Conservation (phyloP, 2,797 vertebrate genomes). For the Microhierax caerulescens region DNA sequence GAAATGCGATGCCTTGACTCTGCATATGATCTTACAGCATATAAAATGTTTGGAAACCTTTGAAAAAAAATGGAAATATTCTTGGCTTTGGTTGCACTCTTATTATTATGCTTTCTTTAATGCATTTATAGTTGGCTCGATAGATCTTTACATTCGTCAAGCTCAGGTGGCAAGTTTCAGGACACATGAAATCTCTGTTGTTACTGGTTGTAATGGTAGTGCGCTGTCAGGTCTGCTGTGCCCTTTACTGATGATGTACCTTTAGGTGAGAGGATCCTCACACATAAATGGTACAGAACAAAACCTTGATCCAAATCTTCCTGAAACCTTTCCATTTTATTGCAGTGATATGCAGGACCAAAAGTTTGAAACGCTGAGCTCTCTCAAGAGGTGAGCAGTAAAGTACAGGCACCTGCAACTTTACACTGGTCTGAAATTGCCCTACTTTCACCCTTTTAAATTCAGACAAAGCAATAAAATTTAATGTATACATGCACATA, state of each 20-base stretch:
- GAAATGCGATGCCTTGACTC: conserved; percentile 18
- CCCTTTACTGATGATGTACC: background rate
- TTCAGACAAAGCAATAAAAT: conserved; percentile 48
- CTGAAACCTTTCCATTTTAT: background rate
- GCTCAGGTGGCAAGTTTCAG: background rate
- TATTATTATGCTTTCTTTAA: conserved; percentile 30
- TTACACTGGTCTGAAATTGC: background rate
- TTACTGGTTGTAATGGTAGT: background rate
- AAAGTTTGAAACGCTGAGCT: background rate
- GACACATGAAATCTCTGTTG: background rate
- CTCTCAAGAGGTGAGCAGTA: background rate
- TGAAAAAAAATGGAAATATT: background rate
- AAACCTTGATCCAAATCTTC: background rate
- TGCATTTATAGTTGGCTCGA: background rate
- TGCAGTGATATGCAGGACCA: background rate
- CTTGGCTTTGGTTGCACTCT: conserved; percentile 1
- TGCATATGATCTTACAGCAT: background rate
- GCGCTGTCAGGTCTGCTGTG: background rate
- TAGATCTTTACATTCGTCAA: background rate
- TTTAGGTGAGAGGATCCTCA: background rate
- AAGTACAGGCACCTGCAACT: conserved; percentile 3
- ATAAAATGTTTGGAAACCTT: conserved; percentile 43
- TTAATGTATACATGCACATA: conserved; percentile 5
- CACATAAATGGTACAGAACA: background rate
- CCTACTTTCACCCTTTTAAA: background rate